These are phyloP conservation scores for Petromus typicus DNA, from an alignment of 2,113 vertebrate species.

Conservation along the genomic window DNA sequence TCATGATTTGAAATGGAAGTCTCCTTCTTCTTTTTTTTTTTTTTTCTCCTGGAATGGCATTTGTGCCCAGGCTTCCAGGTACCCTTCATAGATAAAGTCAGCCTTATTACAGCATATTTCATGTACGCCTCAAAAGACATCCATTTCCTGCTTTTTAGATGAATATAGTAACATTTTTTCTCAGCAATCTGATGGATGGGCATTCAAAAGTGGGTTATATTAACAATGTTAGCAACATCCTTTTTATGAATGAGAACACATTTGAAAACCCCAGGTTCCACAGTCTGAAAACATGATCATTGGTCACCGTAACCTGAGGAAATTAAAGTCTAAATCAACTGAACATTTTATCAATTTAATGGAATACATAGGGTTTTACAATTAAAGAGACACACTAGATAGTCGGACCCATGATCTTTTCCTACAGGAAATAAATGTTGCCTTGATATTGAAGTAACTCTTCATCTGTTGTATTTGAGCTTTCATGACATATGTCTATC, in stretches of 20 bases:
- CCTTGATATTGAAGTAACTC: not conserved
- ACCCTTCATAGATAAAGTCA: not conserved
- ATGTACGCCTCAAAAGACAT: not conserved
- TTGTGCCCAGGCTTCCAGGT: not conserved
- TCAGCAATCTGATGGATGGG: not conserved
- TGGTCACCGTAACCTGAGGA: not conserved
- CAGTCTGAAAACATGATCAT: not conserved
- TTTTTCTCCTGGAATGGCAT: not conserved
- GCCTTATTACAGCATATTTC: not conserved
- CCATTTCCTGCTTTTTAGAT: not conserved
- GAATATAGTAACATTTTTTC: constrained; percentile 19
- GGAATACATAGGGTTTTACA: not conserved
- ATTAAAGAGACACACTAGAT: constrained; percentile 3
- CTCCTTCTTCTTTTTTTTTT: not conserved
- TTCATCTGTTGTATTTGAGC: not conserved
- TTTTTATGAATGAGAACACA: not conserved
- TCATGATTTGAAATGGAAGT: not conserved
- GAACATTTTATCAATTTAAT: constrained; percentile 47
- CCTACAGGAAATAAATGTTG: not conserved
- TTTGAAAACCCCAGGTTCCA: constrained; percentile 26
- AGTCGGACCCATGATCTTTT: not conserved
- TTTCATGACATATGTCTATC: not conserved
- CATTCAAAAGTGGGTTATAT: constrained; percentile 17
- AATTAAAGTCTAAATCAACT: constrained; percentile 30
- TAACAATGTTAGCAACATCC: constrained; percentile 2